phyloP scores from a whole-genome alignment of 2,797 vertebrate species.

The Acridotheres tristis region DNA sequence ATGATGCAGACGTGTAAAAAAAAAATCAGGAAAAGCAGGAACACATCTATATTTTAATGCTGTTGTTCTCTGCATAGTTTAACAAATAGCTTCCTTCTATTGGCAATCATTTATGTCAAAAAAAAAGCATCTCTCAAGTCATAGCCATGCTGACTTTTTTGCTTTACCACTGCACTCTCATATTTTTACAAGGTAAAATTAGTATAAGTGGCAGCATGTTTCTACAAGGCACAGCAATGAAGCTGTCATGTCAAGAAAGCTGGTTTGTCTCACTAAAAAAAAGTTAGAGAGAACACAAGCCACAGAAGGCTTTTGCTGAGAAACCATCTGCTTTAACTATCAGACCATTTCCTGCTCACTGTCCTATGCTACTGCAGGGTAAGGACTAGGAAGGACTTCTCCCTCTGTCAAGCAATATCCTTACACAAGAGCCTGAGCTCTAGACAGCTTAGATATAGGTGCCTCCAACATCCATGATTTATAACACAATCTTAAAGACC shows the following conservation, averaged over 20 bases:
- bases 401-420: neutral
- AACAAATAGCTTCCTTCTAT: neutral
- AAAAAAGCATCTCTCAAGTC: constrained; percentile 21
- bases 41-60: neutral
- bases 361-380: neutral
- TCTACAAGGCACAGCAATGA: constrained; percentile 21
- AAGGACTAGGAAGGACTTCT: neutral
- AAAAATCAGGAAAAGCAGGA: neutral
- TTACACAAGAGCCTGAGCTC: neutral
- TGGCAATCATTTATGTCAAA: constrained; percentile 5
- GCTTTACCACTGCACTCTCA: neutral
- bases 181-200: constrained; percentile 45
- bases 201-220: constrained; percentile 19
- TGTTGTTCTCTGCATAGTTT: neutral
- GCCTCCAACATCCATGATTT: neutral
- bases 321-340: constrained; percentile 51
- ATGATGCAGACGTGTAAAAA: neutral
- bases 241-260: constrained; percentile 48
- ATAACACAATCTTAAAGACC: neutral
- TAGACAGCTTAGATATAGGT: neutral
- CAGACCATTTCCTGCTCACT: constrained; percentile 45
- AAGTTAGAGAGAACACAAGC: constrained; percentile 6
- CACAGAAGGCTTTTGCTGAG: constrained; percentile 48
- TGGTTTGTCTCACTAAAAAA: constrained; percentile 36
- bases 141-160: constrained; percentile 27